A percentile compares a stretch with the other conserved stretches of the same genome.
phyloP scores from a whole-genome alignment of 1,140 invertebrate genomes.

The Papilio xuthus region DNA sequence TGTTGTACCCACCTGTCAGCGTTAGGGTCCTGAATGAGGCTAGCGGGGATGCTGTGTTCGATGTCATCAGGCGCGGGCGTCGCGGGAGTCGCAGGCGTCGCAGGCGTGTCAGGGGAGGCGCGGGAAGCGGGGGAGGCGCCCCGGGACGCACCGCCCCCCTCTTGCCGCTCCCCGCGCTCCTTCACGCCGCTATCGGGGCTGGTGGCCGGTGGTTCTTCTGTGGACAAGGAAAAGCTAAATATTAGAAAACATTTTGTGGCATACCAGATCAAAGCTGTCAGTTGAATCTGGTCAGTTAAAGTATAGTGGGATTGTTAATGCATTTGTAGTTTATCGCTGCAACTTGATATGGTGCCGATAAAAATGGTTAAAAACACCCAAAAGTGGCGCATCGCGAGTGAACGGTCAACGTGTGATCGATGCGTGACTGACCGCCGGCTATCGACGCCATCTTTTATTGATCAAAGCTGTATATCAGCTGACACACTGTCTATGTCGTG shows the following conservation, averaged over 20 bases:
- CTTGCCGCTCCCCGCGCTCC: slow-evolving; percentile 64
- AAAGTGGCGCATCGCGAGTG: slow-evolving; percentile 49
- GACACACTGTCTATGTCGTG: slow-evolving; percentile 43
- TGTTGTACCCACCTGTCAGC: slow-evolving; percentile 70
- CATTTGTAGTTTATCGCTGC: not conserved
- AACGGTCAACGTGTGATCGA: slow-evolving; percentile 62
- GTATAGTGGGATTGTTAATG: not conserved
- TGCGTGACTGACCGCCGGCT: slow-evolving; percentile 65
- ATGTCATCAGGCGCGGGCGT: slow-evolving; percentile 71
- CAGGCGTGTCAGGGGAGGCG: slow-evolving; percentile 52
- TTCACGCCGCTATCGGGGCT: slow-evolving; percentile 77
- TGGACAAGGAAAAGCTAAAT: slow-evolving; percentile 56
- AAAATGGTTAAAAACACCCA: slow-evolving; percentile 56
- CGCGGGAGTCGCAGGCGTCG: slow-evolving; percentile 62
- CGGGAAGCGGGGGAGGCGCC: slow-evolving; percentile 64
- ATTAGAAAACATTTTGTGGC: slow-evolving; percentile 33
- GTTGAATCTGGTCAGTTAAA: not conserved
- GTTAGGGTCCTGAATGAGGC: slow-evolving; percentile 79
- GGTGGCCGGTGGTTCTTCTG: slow-evolving; percentile 71
- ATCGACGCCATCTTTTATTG: slow-evolving; percentile 61
- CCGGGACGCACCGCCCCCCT: slow-evolving; percentile 54
- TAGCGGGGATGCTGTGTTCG: slow-evolving; percentile 81
- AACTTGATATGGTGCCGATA: slow-evolving; percentile 36
- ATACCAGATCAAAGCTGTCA: not conserved
- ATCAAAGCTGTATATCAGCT: slow-evolving; percentile 64